Percentiles rank a stretch among this genome's conserved stretches.
These are phyloP conservation scores for Nebria brevicollis DNA, from an alignment of 2,888 invertebrate species.

Conservation along the genomic window DNA sequence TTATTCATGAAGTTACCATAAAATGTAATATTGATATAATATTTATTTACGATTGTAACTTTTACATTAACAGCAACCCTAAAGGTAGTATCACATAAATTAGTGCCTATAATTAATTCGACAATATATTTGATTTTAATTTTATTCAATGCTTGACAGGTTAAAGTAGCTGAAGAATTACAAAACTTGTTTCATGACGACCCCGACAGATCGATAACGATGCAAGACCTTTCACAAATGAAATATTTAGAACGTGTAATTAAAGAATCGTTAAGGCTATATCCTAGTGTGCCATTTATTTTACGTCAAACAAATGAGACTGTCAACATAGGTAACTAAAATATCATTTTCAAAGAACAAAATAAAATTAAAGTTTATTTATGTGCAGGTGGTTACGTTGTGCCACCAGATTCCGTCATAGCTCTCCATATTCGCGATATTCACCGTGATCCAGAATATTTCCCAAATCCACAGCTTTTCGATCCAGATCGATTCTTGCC, in stretches of 20 bases:
- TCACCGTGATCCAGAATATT: slow-evolving; percentile 58
- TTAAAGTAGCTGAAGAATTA: slow-evolving; percentile 57
- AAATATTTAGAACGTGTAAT: slow-evolving; percentile 59
- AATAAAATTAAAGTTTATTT: background rate
- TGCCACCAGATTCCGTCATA: slow-evolving; percentile 53
- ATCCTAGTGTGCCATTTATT: slow-evolving; percentile 60
- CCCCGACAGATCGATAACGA: slow-evolving; percentile 53
- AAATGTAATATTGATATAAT: background rate
- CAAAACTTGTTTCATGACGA: slow-evolving; percentile 56
- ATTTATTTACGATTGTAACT: background rate
- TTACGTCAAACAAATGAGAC: slow-evolving; percentile 55
- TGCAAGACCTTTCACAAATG: slow-evolving; percentile 57
- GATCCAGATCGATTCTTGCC: slow-evolving; percentile 53
- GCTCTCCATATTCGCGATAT: slow-evolving; percentile 55
- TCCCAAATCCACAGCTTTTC: slow-evolving; percentile 53
- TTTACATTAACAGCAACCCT: background rate
- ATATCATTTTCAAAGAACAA: background rate
- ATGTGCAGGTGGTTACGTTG: slow-evolving; percentile 53
- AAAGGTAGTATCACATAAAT: background rate
- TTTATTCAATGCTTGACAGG: slow-evolving; percentile 52
- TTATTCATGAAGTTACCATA: background rate
- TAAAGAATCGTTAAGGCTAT: slow-evolving; percentile 59
- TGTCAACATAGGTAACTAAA: slow-evolving; percentile 54
- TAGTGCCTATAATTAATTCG: background rate
- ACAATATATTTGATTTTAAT: background rate